Conservation (phyloP, 2,797 vertebrate species). For the Pseudocheirus occidentalis region DNA sequence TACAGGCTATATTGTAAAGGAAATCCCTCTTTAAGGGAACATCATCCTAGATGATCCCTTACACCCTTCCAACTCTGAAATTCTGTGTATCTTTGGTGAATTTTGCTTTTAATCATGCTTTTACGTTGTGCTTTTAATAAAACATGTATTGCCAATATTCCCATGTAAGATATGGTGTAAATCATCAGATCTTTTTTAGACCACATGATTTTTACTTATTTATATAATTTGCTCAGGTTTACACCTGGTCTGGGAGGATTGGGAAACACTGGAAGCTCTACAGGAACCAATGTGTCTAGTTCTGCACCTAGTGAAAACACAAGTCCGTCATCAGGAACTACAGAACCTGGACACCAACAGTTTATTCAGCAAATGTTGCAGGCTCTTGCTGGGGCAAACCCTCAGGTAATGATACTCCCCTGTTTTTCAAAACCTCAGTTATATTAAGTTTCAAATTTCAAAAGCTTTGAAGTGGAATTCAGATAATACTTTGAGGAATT, state of each 20-base stretch:
- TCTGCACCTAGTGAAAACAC: constrained; percentile 80
- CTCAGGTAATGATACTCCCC: constrained; percentile 84
- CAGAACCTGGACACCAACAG: constrained; percentile 88
- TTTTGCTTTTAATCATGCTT: background rate
- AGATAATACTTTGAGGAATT: background rate
- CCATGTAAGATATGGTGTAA: background rate
- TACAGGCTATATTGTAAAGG: background rate
- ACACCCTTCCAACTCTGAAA: too few species aligned
- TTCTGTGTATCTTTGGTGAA: background rate
- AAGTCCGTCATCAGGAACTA: constrained; percentile 81
- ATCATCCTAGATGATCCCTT: too few species aligned
- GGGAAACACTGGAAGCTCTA: constrained; percentile 78
- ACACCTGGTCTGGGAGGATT: constrained; percentile 82
- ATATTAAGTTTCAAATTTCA: constrained; percentile 30
- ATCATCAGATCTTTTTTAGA: background rate
- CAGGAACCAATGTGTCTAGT: constrained; percentile 77
- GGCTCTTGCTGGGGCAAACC: constrained; percentile 88
- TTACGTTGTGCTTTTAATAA: background rate
- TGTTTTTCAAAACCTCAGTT: constrained; percentile 14
- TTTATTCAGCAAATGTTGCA: constrained; percentile 94
- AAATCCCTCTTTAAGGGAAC: background rate
- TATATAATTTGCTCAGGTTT: constrained; percentile 79
- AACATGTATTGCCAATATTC: background rate
- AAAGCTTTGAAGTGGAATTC: background rate
- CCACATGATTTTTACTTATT: constrained; percentile 24